A percentile compares a stretch with the other conserved stretches of the same genome.
Evolutionary conservation across 2,113 vertebrate species (phyloP).

Genomic region (Camelus dromedarius): DNA sequence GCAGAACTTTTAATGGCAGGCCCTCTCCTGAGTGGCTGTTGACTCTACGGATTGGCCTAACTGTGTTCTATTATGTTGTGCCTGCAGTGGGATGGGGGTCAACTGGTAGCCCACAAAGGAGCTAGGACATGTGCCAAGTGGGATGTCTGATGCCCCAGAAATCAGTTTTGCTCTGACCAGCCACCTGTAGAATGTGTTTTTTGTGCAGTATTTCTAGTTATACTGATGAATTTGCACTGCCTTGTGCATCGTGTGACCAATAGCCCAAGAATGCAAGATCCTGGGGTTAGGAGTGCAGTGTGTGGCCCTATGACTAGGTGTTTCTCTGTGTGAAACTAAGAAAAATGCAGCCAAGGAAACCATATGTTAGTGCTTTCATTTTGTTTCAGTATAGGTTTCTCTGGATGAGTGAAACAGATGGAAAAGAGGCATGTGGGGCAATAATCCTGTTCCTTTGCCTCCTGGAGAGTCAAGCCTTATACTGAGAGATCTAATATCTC

Average conservation of each 20-base stretch:
- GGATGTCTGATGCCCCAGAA: background rate
- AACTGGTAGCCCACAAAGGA: background rate
- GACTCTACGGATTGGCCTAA: background rate
- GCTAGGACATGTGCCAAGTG: background rate
- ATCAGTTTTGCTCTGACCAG: background rate
- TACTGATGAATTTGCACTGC: background rate
- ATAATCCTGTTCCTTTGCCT: background rate
- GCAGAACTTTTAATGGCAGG: background rate
- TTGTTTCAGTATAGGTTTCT: background rate
- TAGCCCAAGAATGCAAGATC: background rate
- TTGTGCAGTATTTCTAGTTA: background rate
- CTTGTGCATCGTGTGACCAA: background rate
- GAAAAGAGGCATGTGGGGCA: background rate
- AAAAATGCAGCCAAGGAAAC: conserved; percentile 43
- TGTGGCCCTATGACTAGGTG: background rate
- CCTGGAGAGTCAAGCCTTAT: conserved; percentile 12
- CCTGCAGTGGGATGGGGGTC: background rate
- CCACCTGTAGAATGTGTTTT: background rate
- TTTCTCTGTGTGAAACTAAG: conserved; percentile 38
- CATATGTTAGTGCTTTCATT: background rate
- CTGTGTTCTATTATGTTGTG: background rate
- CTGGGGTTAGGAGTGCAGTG: background rate
- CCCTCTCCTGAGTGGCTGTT: background rate
- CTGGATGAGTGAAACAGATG: conserved; percentile 42
- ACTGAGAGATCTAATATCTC: conserved; percentile 42